These are phyloP conservation scores for Prenolepis imparis DNA, from an alignment of 2,888 invertebrate genomes.

Conservation along the genomic window DNA sequence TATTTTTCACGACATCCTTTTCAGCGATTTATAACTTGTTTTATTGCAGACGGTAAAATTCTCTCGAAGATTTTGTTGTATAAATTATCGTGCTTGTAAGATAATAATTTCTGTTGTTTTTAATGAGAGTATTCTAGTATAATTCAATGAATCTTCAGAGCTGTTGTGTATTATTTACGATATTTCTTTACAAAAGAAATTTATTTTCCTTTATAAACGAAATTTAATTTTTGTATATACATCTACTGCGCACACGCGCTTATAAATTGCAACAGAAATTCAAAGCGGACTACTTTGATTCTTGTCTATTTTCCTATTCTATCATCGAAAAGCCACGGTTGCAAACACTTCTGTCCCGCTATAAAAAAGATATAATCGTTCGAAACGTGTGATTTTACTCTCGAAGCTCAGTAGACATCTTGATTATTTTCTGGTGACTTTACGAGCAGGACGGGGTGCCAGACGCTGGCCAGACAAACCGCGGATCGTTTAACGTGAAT, in stretches of 20 bases:
- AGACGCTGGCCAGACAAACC: constrained; percentile 76
- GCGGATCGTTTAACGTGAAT: constrained; percentile 70
- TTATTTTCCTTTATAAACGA: not conserved
- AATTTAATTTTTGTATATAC: not conserved
- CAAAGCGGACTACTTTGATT: not conserved
- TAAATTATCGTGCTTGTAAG: not conserved
- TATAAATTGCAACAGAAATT: not conserved
- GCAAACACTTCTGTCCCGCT: constrained; percentile 23
- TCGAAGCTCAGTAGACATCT: constrained; percentile 52
- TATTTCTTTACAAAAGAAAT: not conserved
- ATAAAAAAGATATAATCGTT: constrained; percentile 65
- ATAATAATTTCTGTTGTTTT: not conserved
- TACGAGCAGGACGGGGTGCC: constrained; percentile 73
- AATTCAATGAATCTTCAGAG: not conserved
- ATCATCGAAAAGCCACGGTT: constrained; percentile 5
- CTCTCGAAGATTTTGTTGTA: not conserved
- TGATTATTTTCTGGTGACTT: constrained; percentile 70
- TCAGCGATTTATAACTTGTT: constrained; percentile 34
- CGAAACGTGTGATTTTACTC: constrained; percentile 35
- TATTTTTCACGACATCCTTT: constrained; percentile 3
- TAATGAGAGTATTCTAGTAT: not conserved
- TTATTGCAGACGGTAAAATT: not conserved
- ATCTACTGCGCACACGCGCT: not conserved
- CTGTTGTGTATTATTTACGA: not conserved
- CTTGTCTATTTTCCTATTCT: constrained; percentile 18